phyloP scores from a whole-genome alignment of 2,888 invertebrate genomes.

The Trachelus stipa region DNA sequence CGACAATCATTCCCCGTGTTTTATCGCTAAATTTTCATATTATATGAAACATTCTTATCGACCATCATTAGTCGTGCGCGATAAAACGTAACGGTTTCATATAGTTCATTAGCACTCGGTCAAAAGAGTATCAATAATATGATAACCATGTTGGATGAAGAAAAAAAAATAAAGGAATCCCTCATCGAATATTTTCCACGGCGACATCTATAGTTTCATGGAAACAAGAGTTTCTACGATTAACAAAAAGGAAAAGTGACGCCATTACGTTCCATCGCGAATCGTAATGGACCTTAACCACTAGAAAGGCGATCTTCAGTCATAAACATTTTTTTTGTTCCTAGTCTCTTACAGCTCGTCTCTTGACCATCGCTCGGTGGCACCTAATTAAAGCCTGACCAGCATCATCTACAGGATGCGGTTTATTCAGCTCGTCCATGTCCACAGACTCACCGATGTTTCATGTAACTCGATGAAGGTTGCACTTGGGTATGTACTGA shows the following conservation, averaged over 20 bases:
- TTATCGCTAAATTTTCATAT: neutral
- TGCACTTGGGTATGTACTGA: constrained; percentile 63
- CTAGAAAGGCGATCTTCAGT: constrained; percentile 40
- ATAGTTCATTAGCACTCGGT: neutral
- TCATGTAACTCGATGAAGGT: constrained; percentile 61
- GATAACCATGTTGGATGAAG: neutral
- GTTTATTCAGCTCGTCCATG: constrained; percentile 20
- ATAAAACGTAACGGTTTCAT: neutral
- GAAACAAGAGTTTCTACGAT: neutral
- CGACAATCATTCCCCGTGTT: neutral
- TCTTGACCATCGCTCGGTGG: constrained; percentile 31
- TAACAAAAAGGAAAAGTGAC: neutral
- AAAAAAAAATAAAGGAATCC: neutral
- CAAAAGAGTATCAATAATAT: neutral
- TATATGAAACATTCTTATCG: neutral
- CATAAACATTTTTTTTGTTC: constrained; percentile 32
- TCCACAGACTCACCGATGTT: constrained; percentile 45
- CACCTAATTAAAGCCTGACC: constrained; percentile 32
- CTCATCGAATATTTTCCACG: neutral
- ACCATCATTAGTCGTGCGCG: neutral
- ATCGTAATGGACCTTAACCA: constrained; percentile 26
- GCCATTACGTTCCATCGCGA: neutral
- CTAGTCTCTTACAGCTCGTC: constrained; percentile 27
- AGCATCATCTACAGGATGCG: constrained; percentile 13
- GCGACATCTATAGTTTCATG: neutral